phyloP scores from a whole-genome alignment of 53 echinoderm and acorn worm genomes.

The Arbacia lixula region DNA sequence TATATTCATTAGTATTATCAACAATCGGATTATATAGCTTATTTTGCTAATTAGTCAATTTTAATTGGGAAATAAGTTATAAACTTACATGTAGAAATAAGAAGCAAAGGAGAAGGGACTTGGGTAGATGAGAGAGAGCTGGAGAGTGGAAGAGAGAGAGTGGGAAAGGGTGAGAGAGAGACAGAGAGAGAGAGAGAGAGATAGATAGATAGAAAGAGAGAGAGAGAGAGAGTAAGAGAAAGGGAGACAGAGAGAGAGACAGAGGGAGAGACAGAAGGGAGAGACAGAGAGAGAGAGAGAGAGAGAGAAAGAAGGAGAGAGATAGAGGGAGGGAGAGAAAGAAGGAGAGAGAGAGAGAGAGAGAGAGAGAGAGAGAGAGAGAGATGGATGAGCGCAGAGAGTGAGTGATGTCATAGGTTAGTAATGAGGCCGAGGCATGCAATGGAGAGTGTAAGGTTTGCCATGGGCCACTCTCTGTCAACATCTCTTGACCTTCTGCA shows the following conservation, averaged over 20 bases:
- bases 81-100: too few species aligned
- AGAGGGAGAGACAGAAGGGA: neutral
- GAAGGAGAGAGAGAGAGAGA: neutral
- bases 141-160: too few species aligned
- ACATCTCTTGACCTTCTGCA: constrained; percentile 48
- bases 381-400: neutral
- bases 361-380: neutral
- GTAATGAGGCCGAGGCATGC: constrained; percentile 51
- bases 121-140: too few species aligned
- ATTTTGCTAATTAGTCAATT: too few species aligned
- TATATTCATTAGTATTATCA: too few species aligned
- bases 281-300: neutral
- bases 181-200: too few species aligned
- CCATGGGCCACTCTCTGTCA: constrained; percentile 39
- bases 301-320: constrained; percentile 23
- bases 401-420: constrained; percentile 35
- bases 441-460: constrained; percentile 24
- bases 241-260: neutral
- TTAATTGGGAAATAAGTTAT: too few species aligned
- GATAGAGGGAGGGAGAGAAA: constrained; percentile 19
- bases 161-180: too few species aligned
- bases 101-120: too few species aligned
- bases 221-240: too few species aligned
- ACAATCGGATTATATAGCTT: too few species aligned
- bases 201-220: too few species aligned